Conservation (phyloP, 1,140 invertebrate genomes). For the Berghia stephanieae region DNA sequence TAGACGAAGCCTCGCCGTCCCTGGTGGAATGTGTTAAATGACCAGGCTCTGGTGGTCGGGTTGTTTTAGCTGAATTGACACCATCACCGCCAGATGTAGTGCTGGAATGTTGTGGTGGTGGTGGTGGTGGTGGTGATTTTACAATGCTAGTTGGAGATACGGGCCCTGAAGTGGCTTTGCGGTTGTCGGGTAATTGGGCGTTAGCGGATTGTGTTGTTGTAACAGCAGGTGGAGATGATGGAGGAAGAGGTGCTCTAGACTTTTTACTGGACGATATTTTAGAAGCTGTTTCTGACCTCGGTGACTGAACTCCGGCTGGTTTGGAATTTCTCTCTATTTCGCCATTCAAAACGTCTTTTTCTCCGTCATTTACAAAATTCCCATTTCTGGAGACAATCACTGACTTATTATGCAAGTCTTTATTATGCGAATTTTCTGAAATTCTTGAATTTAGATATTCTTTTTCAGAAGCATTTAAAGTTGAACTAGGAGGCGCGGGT, state of each 20-base stretch:
- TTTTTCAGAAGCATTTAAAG: no score
- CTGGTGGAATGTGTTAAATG: no score
- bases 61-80: no score
- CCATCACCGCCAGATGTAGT: slow-evolving; percentile 8
- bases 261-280: slow-evolving; percentile 24
- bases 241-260: slow-evolving; percentile 28
- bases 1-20: no score
- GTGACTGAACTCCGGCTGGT: background rate
- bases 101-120: background rate
- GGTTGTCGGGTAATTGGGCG: background rate
- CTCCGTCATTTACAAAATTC: no score
- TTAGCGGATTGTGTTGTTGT: background rate
- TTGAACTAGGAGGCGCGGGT: no score
- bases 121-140: background rate
- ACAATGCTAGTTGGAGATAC: background rate
- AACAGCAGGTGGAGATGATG: background rate
- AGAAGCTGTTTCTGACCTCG: background rate
- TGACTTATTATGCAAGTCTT: no score
- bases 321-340: background rate
- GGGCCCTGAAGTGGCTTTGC: background rate
- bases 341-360: no score
- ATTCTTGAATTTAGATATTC: no score
- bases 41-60: no score
- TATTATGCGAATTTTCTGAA: no score
- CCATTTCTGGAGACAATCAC: no score